These are phyloP conservation scores for Coenobita brevimanus DNA, from an alignment of 1,140 invertebrate species.

Conservation along the genomic window DNA sequence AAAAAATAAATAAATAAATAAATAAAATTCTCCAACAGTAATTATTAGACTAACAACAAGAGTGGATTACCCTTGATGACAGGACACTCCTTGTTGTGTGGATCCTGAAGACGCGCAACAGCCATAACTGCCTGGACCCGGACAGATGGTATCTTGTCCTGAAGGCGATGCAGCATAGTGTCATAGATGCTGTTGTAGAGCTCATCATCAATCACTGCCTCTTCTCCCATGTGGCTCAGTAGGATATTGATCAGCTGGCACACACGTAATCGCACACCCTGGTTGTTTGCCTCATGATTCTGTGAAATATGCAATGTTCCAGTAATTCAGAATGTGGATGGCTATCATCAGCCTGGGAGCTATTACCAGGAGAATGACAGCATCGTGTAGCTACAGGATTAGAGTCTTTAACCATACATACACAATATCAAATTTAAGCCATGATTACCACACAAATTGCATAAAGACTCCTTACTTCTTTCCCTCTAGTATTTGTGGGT, in stretches of 20 bases:
- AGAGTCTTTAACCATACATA: too few relatives aligned
- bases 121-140: conserved; percentile 85
- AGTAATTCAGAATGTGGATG: neutral
- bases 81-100: conserved; percentile 82
- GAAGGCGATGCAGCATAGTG: conserved; percentile 81
- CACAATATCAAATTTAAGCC: too few relatives aligned
- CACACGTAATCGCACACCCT: conserved; percentile 81
- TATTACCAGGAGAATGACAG: neutral
- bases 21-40: too few relatives aligned
- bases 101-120: conserved; percentile 86
- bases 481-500: too few relatives aligned
- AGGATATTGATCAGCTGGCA: conserved; percentile 85
- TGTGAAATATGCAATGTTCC: neutral
- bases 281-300: conserved; percentile 78
- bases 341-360: neutral
- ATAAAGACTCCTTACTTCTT: too few relatives aligned
- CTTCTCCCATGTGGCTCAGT: conserved; percentile 82
- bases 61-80: conserved; percentile 82
- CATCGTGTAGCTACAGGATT: too few relatives aligned
- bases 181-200: conserved; percentile 82
- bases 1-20: too few relatives aligned
- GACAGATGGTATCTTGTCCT: conserved; percentile 83
- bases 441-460: too few relatives aligned
- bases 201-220: conserved; percentile 84
- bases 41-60: too few relatives aligned